phyloP scores from a whole-genome alignment of 2,797 vertebrate species.

The Vireo griseus region DNA sequence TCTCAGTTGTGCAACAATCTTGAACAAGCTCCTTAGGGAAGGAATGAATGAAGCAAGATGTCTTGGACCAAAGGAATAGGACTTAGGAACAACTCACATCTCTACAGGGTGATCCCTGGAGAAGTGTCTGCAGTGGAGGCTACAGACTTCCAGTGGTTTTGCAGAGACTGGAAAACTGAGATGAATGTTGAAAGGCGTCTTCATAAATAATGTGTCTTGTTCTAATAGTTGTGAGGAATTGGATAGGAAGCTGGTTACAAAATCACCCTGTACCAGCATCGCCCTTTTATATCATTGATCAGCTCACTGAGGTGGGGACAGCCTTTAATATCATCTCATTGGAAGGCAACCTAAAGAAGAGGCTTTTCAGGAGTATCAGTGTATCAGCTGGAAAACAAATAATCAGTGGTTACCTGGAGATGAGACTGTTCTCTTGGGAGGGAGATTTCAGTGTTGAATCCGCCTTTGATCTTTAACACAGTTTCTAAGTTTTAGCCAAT shows the following conservation, averaged over 20 bases:
- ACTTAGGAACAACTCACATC: neutral
- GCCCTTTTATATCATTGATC: neutral
- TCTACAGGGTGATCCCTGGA: neutral
- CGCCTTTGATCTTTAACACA: neutral
- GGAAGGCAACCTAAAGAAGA: neutral
- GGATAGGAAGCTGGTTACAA: neutral
- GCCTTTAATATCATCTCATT: neutral
- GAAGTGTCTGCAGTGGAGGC: neutral
- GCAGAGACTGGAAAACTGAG: neutral
- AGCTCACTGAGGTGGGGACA: neutral
- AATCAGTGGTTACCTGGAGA: neutral
- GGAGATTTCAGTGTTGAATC: neutral
- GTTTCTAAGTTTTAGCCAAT: neutral
- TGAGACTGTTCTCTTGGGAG: neutral
- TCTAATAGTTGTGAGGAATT: neutral
- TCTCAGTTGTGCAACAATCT: constrained; percentile 37
- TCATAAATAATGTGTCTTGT: neutral
- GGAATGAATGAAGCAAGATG: constrained; percentile 32
- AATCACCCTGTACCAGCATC: neutral
- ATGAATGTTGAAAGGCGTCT: neutral
- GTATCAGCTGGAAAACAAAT: neutral
- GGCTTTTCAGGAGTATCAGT: neutral
- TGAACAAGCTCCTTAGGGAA: constrained; percentile 20
- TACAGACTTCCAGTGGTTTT: neutral
- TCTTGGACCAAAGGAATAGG: neutral